These are phyloP conservation scores for Reticulitermes speratus DNA, from an alignment of 1,140 invertebrate species.

Conservation along the genomic window DNA sequence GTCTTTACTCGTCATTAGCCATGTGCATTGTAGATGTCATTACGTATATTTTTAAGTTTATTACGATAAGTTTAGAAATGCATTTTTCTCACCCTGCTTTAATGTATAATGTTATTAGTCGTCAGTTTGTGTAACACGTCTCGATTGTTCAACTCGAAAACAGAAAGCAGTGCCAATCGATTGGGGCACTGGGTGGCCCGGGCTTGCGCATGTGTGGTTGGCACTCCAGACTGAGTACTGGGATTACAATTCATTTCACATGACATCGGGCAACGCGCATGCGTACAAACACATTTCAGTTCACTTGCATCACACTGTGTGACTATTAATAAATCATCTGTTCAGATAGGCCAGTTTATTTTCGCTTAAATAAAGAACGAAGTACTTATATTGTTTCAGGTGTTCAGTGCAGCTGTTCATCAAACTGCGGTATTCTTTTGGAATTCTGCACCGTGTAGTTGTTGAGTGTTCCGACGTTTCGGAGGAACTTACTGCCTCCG, in stretches of 20 bases:
- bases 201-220: not conserved
- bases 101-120: not conserved
- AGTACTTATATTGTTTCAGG: too few species aligned
- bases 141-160: conserved; percentile 18
- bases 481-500: too few species aligned
- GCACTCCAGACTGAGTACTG: not conserved
- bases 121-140: not conserved
- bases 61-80: not conserved
- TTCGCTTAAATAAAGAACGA: too few species aligned
- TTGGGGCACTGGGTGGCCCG: conserved; percentile 9
- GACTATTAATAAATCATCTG: too few species aligned
- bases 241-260: not conserved
- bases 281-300: too few species aligned
- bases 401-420: too few species aligned
- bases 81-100: not conserved
- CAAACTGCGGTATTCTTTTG: too few species aligned
- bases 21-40: not conserved
- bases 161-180: not conserved
- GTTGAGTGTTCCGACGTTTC: too few species aligned
- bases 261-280: not conserved
- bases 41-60: not conserved
- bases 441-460: too few species aligned
- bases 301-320: too few species aligned
- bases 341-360: too few species aligned
- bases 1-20: not conserved